Percentiles rank a stretch among this genome's conserved stretches.
phyloP scores from a whole-genome alignment of 1,140 invertebrate genomes.

The Drosophila nannoptera region DNA sequence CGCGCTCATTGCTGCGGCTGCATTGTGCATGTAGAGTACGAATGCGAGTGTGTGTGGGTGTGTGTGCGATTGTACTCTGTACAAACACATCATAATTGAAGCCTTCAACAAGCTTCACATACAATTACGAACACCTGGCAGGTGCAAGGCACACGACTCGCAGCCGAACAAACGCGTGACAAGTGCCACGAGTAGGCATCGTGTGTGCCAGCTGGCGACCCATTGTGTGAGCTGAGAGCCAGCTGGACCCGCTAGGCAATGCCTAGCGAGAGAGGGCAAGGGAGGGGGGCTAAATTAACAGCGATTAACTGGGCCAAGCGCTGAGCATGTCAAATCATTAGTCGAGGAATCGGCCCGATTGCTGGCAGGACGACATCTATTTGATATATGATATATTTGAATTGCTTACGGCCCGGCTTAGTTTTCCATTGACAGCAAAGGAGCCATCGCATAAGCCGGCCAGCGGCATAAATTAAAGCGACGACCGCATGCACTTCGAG shows the following conservation, averaged over 20 bases:
- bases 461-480: neutral
- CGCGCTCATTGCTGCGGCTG: constrained; percentile 51
- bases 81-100: constrained; percentile 75
- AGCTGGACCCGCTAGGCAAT: neutral
- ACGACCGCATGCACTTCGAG: neutral
- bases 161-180: constrained; percentile 9
- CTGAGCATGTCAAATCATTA: too few relatives aligned
- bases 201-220: neutral
- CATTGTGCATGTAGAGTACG: constrained; percentile 23
- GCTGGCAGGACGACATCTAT: too few relatives aligned
- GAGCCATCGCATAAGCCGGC: neutral
- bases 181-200: constrained; percentile 2
- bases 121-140: constrained; percentile 71
- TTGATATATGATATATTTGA: too few relatives aligned
- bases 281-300: too few relatives aligned
- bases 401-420: too few relatives aligned
- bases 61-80: constrained; percentile 29
- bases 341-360: too few relatives aligned
- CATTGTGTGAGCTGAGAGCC: neutral
- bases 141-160: constrained; percentile 35
- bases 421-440: too few relatives aligned
- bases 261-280: neutral
- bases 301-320: too few relatives aligned
- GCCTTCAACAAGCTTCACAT: constrained; percentile 76
- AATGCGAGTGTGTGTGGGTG: constrained; percentile 18